phyloP scores from a whole-genome alignment of 2,113 vertebrate species.

The Austrofundulus limnaeus region DNA sequence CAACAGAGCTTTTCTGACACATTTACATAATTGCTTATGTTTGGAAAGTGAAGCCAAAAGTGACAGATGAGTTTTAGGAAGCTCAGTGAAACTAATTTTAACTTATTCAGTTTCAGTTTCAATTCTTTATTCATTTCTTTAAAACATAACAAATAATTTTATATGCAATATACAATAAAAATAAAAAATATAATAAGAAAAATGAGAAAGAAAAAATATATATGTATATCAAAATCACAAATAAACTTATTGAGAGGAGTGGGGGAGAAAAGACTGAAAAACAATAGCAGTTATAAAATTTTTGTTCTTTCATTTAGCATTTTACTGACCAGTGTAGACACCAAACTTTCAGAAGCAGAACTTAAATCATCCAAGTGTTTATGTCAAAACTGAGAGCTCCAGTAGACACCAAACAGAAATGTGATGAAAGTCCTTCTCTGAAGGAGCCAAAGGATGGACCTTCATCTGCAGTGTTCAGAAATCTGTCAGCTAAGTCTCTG shows the following conservation, averaged over 20 bases:
- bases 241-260: slow-evolving; percentile 12
- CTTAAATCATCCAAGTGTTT: slow-evolving; percentile 13
- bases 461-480: slow-evolving; percentile 18
- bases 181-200: no score
- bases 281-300: neutral
- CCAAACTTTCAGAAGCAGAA: slow-evolving; percentile 8
- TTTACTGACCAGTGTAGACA: neutral
- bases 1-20: slow-evolving; percentile 7
- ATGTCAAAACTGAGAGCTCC: slow-evolving; percentile 4
- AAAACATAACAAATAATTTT: no score
- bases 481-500: slow-evolving; percentile 32
- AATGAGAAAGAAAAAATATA: no score
- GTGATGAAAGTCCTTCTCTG: slow-evolving; percentile 15
- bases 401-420: slow-evolving; percentile 16
- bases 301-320: neutral
- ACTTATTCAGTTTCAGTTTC: no score
- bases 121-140: no score
- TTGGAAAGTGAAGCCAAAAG: slow-evolving; percentile 30
- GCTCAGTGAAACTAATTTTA: slow-evolving; percentile 20
- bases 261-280: neutral
- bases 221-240: no score
- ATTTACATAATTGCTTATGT: slow-evolving; percentile 49
- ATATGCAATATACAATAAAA: no score
- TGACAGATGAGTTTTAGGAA: slow-evolving; percentile 29
- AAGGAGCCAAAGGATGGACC: slow-evolving; percentile 1